Conservation (phyloP, 2,113 vertebrate genomes). For the Thamnophis sirtalis region DNA sequence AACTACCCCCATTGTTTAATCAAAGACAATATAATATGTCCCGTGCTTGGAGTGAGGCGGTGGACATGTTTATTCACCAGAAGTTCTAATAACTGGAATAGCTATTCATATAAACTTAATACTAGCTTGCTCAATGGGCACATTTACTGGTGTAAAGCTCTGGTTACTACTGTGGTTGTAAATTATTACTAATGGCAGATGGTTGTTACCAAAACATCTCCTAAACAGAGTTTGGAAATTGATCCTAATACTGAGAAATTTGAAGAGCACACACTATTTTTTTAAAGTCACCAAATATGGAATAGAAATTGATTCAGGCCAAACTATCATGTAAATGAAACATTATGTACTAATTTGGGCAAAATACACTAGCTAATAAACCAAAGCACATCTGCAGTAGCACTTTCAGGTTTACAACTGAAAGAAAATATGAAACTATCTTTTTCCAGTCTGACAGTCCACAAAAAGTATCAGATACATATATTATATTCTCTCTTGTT, state of each 20-base stretch:
- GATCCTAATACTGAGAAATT: neutral
- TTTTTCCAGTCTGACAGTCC: neutral
- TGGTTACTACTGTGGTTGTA: neutral
- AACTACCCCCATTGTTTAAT: neutral
- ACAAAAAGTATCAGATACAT: neutral
- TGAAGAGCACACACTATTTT: neutral
- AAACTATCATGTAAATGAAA: neutral
- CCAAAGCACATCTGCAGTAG: neutral
- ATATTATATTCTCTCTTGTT: neutral
- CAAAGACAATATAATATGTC: neutral
- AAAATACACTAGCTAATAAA: neutral
- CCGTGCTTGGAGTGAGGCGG: neutral
- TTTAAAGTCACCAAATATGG: neutral
- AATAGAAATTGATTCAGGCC: neutral
- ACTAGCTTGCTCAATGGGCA: neutral
- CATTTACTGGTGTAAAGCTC: neutral
- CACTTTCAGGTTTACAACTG: neutral
- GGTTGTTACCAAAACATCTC: neutral
- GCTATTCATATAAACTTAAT: neutral
- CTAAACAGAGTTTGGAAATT: neutral
- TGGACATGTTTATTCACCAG: neutral
- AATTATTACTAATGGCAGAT: neutral
- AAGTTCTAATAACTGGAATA: neutral
- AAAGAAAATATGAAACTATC: neutral
- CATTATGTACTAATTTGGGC: neutral